These are phyloP conservation scores for Acropora tenuis DNA, from an alignment of 64 coral and sea anemone species.

Conservation along the genomic window DNA sequence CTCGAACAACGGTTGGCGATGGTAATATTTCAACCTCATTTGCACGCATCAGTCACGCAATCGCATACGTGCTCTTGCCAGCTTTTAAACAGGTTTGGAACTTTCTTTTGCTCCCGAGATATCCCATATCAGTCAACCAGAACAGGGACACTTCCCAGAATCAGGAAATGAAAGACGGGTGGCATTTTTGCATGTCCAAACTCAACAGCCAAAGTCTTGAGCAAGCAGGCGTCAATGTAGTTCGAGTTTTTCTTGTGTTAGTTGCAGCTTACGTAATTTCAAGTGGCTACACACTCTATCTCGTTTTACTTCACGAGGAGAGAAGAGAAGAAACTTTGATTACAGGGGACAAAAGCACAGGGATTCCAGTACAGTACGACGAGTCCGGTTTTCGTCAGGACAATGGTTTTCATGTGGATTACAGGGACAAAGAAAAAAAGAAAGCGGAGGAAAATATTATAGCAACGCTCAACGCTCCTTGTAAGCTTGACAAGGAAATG, in stretches of 20 bases:
- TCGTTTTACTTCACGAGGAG: not conserved
- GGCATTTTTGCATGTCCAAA: no score
- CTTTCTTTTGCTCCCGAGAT: not conserved
- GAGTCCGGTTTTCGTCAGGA: not conserved
- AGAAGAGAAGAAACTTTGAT: not conserved
- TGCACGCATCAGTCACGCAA: not conserved
- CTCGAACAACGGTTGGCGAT: not conserved
- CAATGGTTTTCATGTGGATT: not conserved
- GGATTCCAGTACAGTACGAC: not conserved
- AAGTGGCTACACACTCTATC: not conserved
- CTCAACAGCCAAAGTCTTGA: no score
- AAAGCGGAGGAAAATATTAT: no score
- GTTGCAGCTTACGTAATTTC: conserved; percentile 7
- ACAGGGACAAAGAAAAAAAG: not conserved
- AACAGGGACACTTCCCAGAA: no score
- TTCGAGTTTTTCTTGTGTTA: no score
- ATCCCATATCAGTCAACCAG: no score
- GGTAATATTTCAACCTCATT: not conserved
- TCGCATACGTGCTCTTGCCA: not conserved
- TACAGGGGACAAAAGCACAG: not conserved
- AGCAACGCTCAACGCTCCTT: not conserved
- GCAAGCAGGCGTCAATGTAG: no score
- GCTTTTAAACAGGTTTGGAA: not conserved
- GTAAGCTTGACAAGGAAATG: not conserved
- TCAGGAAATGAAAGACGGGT: no score